These are phyloP conservation scores for Sanderia malayensis DNA, from an alignment of 30 jellyfish, hydroid and myxozoan species.

Conservation along the genomic window DNA sequence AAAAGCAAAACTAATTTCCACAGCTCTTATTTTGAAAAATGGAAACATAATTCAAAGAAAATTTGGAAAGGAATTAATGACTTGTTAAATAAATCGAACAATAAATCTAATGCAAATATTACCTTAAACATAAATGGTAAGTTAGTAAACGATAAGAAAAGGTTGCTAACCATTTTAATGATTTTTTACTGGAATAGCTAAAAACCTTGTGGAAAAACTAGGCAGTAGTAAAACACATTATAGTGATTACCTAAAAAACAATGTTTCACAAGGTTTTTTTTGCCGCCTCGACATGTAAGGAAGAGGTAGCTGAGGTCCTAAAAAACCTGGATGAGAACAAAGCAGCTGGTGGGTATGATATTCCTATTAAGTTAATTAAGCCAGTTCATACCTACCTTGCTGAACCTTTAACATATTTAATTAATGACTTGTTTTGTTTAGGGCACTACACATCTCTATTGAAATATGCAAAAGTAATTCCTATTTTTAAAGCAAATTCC, in stretches of 20 bases:
- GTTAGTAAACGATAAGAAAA: not conserved
- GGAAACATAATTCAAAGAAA: not conserved
- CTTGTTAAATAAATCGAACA: not conserved
- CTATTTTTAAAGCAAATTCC: not conserved
- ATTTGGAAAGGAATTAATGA: slow-evolving; percentile 11
- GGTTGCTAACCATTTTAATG: not conserved
- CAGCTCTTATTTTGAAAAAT: not conserved
- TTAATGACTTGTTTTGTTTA: not conserved
- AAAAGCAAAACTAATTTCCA: slow-evolving; percentile 11
- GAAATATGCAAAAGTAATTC: not conserved
- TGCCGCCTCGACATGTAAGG: not conserved
- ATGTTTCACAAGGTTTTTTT: not conserved
- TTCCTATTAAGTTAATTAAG: not conserved
- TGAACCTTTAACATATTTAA: slow-evolving; percentile 16
- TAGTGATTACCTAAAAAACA: slow-evolving; percentile 1
- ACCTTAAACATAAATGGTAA: not conserved
- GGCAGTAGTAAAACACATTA: not conserved
- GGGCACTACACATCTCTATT: no score
- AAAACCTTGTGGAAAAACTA: not conserved
- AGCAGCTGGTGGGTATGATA: not conserved
- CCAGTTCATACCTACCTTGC: not conserved
- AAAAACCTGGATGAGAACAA: not conserved
- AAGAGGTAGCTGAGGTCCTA: not conserved
- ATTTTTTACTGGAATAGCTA: not conserved
- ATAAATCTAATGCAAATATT: not conserved